Percentiles rank a stretch among this genome's conserved stretches.
These are phyloP conservation scores for Tachystola acroxantha DNA, from an alignment of 2,888 invertebrate genomes.

Conservation along the genomic window DNA sequence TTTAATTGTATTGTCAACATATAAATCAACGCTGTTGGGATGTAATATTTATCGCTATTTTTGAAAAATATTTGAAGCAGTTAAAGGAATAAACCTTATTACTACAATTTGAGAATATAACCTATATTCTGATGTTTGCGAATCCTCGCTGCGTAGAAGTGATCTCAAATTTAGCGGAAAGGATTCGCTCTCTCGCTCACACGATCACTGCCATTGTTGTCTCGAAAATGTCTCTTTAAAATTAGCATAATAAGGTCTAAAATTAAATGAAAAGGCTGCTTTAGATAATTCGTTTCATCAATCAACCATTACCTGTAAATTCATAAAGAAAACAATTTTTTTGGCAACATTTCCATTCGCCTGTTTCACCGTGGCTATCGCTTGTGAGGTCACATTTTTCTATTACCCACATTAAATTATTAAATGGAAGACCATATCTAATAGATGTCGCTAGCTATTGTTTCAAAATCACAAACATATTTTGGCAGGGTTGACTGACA, in stretches of 20 bases:
- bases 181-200: constrained; percentile 29
- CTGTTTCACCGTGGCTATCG: too few relatives aligned
- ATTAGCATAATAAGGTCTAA: constrained; percentile 27
- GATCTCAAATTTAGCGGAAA: constrained; percentile 60
- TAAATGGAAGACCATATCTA: too few relatives aligned
- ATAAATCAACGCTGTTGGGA: too few relatives aligned
- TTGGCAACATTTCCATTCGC: not conserved
- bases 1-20: too few relatives aligned
- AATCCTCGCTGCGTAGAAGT: constrained; percentile 52
- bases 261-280: constrained; percentile 32
- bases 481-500: constrained; percentile 3
- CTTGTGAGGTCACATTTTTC: too few relatives aligned
- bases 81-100: not conserved
- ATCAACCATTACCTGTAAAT: not conserved
- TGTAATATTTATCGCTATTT: too few relatives aligned
- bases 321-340: not conserved
- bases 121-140: constrained; percentile 28
- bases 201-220: constrained; percentile 51
- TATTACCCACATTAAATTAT: too few relatives aligned
- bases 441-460: constrained; percentile 28
- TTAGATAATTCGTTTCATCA: constrained; percentile 15
- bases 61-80: too few relatives aligned
- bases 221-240: constrained; percentile 38
- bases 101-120: constrained; percentile 21
- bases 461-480: constrained; percentile 7